Percentiles rank a stretch among this genome's conserved stretches.
Evolutionary conservation across 2,888 invertebrate genomes (phyloP).

Genomic region (Branchipolynoe longqiensis): DNA sequence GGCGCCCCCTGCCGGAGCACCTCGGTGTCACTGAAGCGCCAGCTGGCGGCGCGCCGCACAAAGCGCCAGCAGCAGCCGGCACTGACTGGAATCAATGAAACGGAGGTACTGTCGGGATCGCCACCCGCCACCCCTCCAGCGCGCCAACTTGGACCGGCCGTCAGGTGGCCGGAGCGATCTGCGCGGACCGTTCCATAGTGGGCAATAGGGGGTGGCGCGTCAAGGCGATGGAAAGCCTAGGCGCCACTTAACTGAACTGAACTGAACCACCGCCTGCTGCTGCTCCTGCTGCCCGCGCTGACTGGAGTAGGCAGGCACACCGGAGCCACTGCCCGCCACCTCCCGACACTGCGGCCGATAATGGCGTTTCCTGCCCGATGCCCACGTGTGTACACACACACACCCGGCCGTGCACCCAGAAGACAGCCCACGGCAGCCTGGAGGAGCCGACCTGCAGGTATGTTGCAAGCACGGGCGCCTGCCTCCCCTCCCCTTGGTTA

Average conservation of each 20-base stretch:
- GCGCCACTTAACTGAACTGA: too few species aligned
- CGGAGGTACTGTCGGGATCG: constrained; percentile 37
- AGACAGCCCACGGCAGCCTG: background rate
- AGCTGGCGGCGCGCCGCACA: background rate
- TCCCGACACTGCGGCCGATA: background rate
- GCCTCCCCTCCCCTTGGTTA: background rate
- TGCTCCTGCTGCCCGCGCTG: constrained; percentile 14
- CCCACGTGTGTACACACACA: background rate
- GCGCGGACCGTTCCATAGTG: background rate
- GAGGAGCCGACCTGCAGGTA: background rate
- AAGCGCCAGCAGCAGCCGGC: constrained; percentile 22
- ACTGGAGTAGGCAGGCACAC: background rate
- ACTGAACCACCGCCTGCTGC: constrained; percentile 42
- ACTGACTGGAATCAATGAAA: constrained; percentile 50
- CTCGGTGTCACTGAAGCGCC: background rate
- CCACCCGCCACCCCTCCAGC: background rate
- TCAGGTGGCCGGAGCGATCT: background rate
- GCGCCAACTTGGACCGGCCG: background rate
- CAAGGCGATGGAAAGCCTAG: background rate
- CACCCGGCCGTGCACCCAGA: background rate
- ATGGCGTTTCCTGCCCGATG: background rate
- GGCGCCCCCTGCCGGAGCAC: background rate
- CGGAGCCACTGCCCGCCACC: background rate
- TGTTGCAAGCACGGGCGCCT: background rate
- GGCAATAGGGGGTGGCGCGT: background rate